phyloP scores from a whole-genome alignment of 2,888 invertebrate species.

The Teleogryllus oceanicus region DNA sequence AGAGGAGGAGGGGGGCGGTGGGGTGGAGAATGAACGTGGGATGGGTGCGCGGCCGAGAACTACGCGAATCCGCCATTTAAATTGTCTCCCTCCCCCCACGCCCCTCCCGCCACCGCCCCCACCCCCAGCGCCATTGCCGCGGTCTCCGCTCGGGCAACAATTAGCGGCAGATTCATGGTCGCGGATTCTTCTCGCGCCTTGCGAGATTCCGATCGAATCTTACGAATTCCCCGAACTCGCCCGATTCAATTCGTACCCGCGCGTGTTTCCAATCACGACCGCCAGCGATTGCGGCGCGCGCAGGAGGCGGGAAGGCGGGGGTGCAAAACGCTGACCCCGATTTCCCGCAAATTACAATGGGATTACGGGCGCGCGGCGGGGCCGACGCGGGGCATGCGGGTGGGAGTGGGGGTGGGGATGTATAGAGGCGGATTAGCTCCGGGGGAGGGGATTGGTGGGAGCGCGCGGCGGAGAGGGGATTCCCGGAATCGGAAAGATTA shows the following conservation, averaged over 20 bases:
- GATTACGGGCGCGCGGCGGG: not conserved
- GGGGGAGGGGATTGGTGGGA: not conserved
- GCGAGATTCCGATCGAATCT: constrained; percentile 18
- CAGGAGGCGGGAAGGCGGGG: not conserved
- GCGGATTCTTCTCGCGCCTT: not conserved
- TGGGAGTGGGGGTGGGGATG: not conserved
- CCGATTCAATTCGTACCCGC: not conserved
- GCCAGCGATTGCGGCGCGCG: not conserved
- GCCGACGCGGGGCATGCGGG: not conserved
- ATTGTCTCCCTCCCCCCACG: not conserved
- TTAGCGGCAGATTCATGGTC: not conserved
- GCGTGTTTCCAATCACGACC: not conserved
- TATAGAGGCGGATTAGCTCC: not conserved
- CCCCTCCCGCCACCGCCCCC: not conserved
- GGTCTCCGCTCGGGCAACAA: not conserved
- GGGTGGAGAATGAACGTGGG: too few relatives aligned
- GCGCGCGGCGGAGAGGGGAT: not conserved
- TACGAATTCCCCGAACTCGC: not conserved
- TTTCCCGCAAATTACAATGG: constrained; percentile 12
- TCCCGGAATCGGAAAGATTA: not conserved
- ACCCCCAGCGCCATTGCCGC: not conserved
- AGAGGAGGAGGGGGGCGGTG: too few relatives aligned
- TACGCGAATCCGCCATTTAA: not conserved
- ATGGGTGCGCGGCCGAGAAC: too few relatives aligned
- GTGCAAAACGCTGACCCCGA: not conserved